Conservation (phyloP, 1,140 invertebrate species). For the Prorops nasuta region DNA sequence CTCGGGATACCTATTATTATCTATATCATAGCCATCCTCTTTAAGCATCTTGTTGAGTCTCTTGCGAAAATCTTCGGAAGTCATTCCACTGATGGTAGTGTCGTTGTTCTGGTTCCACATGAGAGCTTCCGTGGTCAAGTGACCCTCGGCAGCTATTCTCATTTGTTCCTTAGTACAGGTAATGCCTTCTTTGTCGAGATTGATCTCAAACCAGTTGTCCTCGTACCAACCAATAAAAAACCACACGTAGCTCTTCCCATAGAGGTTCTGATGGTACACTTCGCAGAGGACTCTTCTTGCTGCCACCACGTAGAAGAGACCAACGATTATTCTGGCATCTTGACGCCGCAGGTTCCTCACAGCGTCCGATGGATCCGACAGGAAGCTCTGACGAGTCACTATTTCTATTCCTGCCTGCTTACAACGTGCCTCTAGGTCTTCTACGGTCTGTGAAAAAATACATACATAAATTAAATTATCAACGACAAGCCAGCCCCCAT, state of each 20-base stretch:
- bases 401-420: slow-evolving; percentile 93
- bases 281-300: slow-evolving; percentile 95
- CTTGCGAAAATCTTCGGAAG: slow-evolving; percentile 71
- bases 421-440: slow-evolving; percentile 93
- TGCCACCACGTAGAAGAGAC: slow-evolving; percentile 96
- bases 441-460: slow-evolving; percentile 77
- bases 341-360: slow-evolving; percentile 90
- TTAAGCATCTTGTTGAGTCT: slow-evolving; percentile 77
- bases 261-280: slow-evolving; percentile 92
- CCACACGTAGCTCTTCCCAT: slow-evolving; percentile 97
- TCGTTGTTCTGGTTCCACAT: slow-evolving; percentile 97
- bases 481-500: no score
- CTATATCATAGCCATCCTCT: slow-evolving; percentile 77
- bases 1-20: slow-evolving; percentile 79
- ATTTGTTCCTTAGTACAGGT: slow-evolving; percentile 93
- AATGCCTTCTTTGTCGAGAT: slow-evolving; percentile 84
- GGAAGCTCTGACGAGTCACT: slow-evolving; percentile 92
- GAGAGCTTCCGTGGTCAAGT: slow-evolving; percentile 96
- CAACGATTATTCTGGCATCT: slow-evolving; percentile 96
- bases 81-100: slow-evolving; percentile 92
- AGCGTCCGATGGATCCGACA: slow-evolving; percentile 94
- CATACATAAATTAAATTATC: no score
- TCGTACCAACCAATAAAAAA: slow-evolving; percentile 99
- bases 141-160: slow-evolving; percentile 90
- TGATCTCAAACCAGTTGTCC: slow-evolving; percentile 96